These are phyloP conservation scores for Scelioninae gen. 2 DNA, from an alignment of 2,888 invertebrate species.

Conservation along the genomic window DNA sequence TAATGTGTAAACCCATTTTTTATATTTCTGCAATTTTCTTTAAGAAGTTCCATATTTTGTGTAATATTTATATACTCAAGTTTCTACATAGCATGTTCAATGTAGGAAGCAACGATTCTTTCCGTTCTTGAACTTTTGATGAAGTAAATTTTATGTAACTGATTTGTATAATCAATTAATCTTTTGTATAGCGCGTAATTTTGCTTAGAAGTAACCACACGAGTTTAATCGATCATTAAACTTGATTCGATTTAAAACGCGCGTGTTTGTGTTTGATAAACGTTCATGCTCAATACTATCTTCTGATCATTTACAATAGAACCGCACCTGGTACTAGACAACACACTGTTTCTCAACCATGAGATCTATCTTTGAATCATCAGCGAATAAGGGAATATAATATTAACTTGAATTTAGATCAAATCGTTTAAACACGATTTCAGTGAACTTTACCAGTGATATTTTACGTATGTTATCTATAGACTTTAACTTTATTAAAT, in stretches of 20 bases:
- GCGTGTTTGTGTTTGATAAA: slow-evolving; percentile 43
- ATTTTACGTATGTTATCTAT: too few species aligned
- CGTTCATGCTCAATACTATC: slow-evolving; percentile 44
- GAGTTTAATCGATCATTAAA: slow-evolving; percentile 58
- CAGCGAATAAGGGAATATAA: not conserved
- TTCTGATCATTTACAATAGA: slow-evolving; percentile 54
- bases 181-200: slow-evolving; percentile 46
- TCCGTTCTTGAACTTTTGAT: slow-evolving; percentile 37
- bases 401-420: slow-evolving; percentile 13
- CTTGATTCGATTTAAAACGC: slow-evolving; percentile 47
- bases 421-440: not conserved
- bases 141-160: slow-evolving; percentile 13
- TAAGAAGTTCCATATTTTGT: too few species aligned
- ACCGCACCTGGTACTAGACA: slow-evolving; percentile 58
- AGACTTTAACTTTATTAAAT: too few species aligned
- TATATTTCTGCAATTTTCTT: too few species aligned
- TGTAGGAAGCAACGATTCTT: too few species aligned
- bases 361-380: slow-evolving; percentile 46
- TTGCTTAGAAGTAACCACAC: slow-evolving; percentile 41
- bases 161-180: slow-evolving; percentile 49
- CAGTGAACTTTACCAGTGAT: not conserved
- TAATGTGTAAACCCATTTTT: too few species aligned
- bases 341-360: slow-evolving; percentile 39
- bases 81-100: too few species aligned
- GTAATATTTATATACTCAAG: too few species aligned